Conservation (phyloP, 2,113 vertebrate species). For the Osmerus eperlanus region DNA sequence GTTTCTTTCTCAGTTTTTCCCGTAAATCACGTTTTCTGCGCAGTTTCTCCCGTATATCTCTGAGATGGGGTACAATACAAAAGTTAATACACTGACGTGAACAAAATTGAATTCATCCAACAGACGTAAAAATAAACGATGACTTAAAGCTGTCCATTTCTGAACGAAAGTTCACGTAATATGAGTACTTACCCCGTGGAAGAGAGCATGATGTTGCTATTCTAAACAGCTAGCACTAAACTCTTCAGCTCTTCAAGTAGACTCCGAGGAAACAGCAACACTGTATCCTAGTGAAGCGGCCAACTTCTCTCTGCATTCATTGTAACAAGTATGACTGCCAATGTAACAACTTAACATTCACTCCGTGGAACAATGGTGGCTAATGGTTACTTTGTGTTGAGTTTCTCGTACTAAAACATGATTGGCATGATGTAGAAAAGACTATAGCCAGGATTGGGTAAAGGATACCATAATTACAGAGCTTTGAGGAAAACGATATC, state of each 20-base stretch:
- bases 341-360: neutral
- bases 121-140: constrained; percentile 48
- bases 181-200: too few species aligned
- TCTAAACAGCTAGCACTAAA: neutral
- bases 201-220: neutral
- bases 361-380: too few species aligned
- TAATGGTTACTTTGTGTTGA: too few species aligned
- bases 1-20: constrained; percentile 66
- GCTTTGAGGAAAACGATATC: neutral
- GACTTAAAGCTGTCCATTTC: neutral
- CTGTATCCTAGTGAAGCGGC: neutral
- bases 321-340: neutral
- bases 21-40: constrained; percentile 46
- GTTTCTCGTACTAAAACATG: neutral
- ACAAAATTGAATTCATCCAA: neutral
- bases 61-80: constrained; percentile 14
- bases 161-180: neutral
- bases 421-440: neutral
- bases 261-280: neutral
- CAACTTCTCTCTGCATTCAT: neutral
- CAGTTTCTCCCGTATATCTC: constrained; percentile 41
- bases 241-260: neutral
- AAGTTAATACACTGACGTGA: neutral
- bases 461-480: too few species aligned
- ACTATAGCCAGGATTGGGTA: too few species aligned